Evolutionary conservation across 2,797 vertebrate genomes (phyloP), one percentile per base, ranked within the genome.

Genomic region (Acipenser oxyrinchus): DNA sequence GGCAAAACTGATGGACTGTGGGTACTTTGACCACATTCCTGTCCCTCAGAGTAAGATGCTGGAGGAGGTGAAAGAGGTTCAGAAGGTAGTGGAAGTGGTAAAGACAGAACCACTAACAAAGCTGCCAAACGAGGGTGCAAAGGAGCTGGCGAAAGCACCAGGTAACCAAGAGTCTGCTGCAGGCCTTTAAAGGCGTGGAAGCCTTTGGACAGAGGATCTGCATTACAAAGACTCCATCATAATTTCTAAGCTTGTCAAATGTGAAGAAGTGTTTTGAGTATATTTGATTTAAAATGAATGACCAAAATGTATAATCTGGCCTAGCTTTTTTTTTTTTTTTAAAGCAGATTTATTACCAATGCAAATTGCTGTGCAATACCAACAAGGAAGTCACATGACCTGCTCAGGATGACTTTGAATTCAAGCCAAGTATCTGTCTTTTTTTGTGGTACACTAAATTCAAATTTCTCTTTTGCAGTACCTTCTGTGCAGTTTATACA

Each of bases 1-100:
- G 60, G 84, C 82, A 59, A 85, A 79, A 69, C 84, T 99, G 74
- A 73, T 95, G 73, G 87, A 91, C 66, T 95, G 83, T 75, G 85
- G 90, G 51, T 99, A 97, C 81, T 99, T 99, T 86, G 90, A 88
- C 76, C 83, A 79, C 81, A 83, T 94, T 73, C 89, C 90, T 0
- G 75, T 84, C 78, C 86, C 90, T 75, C 84, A 83, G 50, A 85
- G 69, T 62, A 75, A 78, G 65, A 71, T 76, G 65, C 74, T 82
- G 51, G 74, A 87, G 59, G 62, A n/a, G 3, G 51, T 62, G 0
- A 4, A 37, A 37, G 23, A 37, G 23, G 23, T 37, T 37, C 23
- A 37, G 2, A 37, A 37, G 0, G 80, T 79, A 65, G 78, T 75
- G 0, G 80, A 79, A 65, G 78, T 75, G 9, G 70, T 73, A 12